Percentiles rank a stretch among this genome's conserved stretches.
Evolutionary conservation across 1,140 invertebrate species (phyloP).

Genomic region (Gyrodactylus salaris): DNA sequence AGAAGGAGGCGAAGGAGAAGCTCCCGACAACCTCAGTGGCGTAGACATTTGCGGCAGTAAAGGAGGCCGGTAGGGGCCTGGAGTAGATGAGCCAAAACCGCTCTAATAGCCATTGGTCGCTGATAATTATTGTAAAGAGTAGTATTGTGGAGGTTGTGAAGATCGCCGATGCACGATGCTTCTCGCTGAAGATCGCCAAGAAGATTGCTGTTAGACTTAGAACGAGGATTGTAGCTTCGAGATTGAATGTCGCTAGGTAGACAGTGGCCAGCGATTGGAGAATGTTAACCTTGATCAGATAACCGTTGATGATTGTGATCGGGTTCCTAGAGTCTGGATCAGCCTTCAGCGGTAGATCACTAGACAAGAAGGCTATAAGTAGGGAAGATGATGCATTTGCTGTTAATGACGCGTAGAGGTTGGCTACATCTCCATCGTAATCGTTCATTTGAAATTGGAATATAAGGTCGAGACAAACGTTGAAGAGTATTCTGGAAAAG

Average conservation of each 20-base stretch:
- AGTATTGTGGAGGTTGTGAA: background rate
- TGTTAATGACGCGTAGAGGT: too few species aligned
- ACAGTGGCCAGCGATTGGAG: background rate
- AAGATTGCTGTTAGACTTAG: background rate
- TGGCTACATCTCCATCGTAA: too few species aligned
- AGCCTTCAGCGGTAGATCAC: too few species aligned
- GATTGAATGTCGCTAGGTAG: background rate
- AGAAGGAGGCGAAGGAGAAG: background rate
- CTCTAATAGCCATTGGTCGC: background rate
- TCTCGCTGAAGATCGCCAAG: background rate
- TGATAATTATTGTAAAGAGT: background rate
- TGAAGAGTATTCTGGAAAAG: too few species aligned
- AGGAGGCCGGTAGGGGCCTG: background rate
- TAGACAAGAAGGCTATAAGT: too few species aligned
- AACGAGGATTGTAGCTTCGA: background rate
- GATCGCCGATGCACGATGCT: background rate
- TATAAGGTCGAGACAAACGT: too few species aligned
- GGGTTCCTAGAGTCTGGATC: too few species aligned
- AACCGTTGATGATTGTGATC: too few species aligned
- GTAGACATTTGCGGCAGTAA: background rate
- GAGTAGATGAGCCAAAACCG: background rate
- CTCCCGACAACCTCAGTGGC: background rate
- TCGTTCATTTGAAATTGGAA: too few species aligned
- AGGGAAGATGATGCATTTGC: too few species aligned
- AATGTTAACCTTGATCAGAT: background rate